These are phyloP conservation scores for Dermatophagoides farinae DNA, from an alignment of 1,140 invertebrate species.

Conservation along the genomic window DNA sequence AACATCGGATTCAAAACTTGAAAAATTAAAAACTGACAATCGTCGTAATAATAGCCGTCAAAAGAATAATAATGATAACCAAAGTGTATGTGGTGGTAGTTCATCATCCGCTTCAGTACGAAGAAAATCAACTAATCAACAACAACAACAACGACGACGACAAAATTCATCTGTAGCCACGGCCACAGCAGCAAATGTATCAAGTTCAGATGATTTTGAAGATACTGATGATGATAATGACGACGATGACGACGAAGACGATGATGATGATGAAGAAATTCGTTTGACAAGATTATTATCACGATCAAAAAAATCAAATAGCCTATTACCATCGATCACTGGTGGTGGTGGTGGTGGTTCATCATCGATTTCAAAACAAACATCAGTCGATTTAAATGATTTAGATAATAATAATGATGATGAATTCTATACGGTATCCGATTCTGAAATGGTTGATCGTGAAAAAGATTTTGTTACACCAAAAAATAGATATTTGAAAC, in stretches of 20 bases:
- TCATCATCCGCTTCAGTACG: too few species aligned
- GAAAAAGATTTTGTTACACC: conserved; percentile 8
- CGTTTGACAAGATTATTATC: background rate
- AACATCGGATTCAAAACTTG: background rate
- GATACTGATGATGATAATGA: background rate
- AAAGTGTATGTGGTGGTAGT: too few species aligned
- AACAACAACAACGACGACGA: background rate
- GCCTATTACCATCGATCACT: background rate
- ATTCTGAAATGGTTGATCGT: conserved; percentile 8
- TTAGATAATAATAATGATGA: background rate
- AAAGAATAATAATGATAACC: background rate
- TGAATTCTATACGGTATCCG: background rate
- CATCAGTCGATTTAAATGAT: background rate
- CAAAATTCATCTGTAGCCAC: too few species aligned
- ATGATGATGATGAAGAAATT: background rate
- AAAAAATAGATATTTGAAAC: background rate
- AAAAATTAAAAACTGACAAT: background rate
- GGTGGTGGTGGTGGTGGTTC: too few species aligned
- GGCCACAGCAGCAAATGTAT: background rate
- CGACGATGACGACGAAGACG: background rate
- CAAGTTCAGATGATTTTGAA: background rate
- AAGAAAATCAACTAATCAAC: background rate
- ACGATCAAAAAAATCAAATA: conserved; percentile 3
- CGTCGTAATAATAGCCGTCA: background rate
- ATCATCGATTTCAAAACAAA: background rate